Conservation (phyloP, 2,888 invertebrate species). For the Eilema griseolum region DNA sequence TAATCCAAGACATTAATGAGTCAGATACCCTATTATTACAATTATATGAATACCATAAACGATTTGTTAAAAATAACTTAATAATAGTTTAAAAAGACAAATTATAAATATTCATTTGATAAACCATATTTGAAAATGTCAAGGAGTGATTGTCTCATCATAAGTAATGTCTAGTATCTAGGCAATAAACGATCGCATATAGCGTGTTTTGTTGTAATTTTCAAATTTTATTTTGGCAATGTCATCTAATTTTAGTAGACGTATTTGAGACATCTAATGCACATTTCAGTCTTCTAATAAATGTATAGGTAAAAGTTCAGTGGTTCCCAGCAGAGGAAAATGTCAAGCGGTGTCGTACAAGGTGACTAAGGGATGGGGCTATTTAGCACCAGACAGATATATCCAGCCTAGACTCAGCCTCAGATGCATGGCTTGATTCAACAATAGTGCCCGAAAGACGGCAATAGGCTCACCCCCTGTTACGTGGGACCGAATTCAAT, state of each 20-base stretch:
- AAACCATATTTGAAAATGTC: constrained; percentile 12
- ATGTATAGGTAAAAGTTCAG: too few species aligned
- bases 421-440: too few species aligned
- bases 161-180: neutral
- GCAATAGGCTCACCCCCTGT: too few species aligned
- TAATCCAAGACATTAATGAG: neutral
- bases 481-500: too few species aligned
- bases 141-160: constrained; percentile 6
- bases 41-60: neutral
- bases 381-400: too few species aligned
- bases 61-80: neutral
- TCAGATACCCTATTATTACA: neutral
- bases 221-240: neutral
- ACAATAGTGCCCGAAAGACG: too few species aligned
- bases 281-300: neutral
- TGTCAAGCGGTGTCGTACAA: too few species aligned
- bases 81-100: neutral
- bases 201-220: neutral
- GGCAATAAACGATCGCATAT: neutral
- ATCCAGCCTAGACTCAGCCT: too few species aligned
- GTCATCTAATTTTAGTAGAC: neutral
- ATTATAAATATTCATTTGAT: neutral
- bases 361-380: too few species aligned
- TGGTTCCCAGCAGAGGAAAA: too few species aligned
- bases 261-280: neutral